Evolutionary conservation across 2,888 invertebrate species (phyloP).

Genomic region (Mamestra brassicae): DNA sequence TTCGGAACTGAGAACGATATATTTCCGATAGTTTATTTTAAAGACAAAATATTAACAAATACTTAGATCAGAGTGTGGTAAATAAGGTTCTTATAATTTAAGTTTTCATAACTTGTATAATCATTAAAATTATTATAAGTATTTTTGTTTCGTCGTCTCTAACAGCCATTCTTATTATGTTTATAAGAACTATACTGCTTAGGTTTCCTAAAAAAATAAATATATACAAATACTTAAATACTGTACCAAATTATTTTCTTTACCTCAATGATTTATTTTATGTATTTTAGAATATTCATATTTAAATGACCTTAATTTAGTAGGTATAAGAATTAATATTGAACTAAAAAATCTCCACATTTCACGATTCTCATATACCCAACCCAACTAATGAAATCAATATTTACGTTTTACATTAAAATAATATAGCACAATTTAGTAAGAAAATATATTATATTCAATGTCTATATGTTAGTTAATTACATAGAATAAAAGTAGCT

Average conservation of each 20-base stretch:
- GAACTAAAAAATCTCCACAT: not conserved
- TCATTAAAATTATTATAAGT: not conserved
- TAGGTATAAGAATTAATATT: not conserved
- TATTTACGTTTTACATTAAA: no score
- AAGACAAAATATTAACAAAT: no score
- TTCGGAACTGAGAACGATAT: not conserved
- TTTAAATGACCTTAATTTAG: not conserved
- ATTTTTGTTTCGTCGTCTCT: not conserved
- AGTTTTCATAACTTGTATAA: slow-evolving; percentile 1
- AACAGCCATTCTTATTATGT: slow-evolving; percentile 24
- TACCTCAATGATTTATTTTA: not conserved
- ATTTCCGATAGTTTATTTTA: not conserved
- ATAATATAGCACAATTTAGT: no score
- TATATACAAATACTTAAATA: not conserved
- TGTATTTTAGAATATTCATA: not conserved
- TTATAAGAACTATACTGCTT: not conserved
- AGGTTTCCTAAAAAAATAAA: slow-evolving; percentile 12
- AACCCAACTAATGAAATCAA: no score
- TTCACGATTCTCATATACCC: not conserved
- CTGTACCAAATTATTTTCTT: slow-evolving; percentile 4
- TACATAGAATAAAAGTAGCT: no score
- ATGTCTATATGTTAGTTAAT: no score
- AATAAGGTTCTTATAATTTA: not conserved
- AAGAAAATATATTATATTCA: no score
- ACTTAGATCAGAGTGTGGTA: not conserved